These are phyloP conservation scores for Apodemus speciosus DNA, from an alignment of 2,113 vertebrate species.

Conservation along the genomic window DNA sequence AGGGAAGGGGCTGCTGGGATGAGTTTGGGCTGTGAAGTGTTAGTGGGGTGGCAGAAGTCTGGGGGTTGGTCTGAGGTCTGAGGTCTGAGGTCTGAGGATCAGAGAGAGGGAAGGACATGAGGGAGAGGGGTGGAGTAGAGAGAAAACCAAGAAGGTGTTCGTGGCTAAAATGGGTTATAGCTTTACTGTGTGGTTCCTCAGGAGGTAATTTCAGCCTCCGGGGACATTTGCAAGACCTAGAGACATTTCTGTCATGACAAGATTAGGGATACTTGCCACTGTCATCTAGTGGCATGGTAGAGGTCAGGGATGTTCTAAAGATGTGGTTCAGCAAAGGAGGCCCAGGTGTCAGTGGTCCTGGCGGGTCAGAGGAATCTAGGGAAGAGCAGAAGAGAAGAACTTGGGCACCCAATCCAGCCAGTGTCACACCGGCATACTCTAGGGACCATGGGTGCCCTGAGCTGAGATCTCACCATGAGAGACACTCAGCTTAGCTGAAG, in stretches of 20 bases:
- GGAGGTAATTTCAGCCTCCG: neutral
- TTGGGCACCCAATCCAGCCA: neutral
- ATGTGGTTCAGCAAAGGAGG: neutral
- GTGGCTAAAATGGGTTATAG: neutral
- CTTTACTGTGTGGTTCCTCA: neutral
- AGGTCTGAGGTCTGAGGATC: neutral
- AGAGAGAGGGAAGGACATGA: neutral
- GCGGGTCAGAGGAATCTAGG: neutral
- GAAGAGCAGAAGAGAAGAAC: neutral
- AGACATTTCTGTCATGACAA: neutral
- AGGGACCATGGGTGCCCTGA: neutral
- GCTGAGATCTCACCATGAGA: neutral
- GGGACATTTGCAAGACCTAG: neutral
- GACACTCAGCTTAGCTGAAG: too few species aligned
- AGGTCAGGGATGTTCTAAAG: neutral
- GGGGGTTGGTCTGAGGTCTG: neutral
- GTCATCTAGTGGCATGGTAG: neutral
- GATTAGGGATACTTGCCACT: neutral
- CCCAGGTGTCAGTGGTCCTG: neutral
- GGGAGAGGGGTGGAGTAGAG: neutral
- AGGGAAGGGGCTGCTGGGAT: neutral
- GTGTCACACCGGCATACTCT: rapidly evolving
- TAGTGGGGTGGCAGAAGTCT: neutral
- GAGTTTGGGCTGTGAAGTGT: neutral
- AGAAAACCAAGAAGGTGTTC: neutral